phyloP scores from a whole-genome alignment of 2,113 vertebrate genomes.

The Speoplatyrhinus poulsoni region DNA sequence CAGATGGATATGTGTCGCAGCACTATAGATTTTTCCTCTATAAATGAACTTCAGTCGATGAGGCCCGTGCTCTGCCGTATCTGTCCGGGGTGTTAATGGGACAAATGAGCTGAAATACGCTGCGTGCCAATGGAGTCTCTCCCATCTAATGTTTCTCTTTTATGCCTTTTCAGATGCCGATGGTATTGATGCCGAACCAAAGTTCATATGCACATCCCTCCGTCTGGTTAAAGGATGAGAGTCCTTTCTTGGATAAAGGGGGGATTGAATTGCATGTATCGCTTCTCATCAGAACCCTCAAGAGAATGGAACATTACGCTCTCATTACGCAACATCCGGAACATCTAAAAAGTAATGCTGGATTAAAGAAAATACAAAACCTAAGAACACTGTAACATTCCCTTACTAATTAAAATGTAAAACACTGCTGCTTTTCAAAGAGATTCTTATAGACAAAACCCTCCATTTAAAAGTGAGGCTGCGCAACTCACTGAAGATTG shows the following conservation, averaged over 20 bases:
- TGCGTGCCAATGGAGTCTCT: slow-evolving; percentile 41
- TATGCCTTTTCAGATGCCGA: slow-evolving; percentile 61
- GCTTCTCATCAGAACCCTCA: slow-evolving; percentile 52
- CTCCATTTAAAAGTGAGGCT: neutral
- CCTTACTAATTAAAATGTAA: neutral
- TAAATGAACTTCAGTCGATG: slow-evolving; percentile 76
- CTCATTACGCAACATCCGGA: slow-evolving; percentile 27
- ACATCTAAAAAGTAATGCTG: neutral
- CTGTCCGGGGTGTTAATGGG: slow-evolving; percentile 70
- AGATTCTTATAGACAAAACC: neutral
- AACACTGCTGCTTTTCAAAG: neutral
- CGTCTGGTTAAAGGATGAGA: slow-evolving; percentile 61
- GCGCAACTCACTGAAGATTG: neutral
- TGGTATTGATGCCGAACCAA: slow-evolving; percentile 66
- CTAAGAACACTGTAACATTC: neutral
- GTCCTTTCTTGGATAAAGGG: slow-evolving; percentile 49
- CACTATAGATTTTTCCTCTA: slow-evolving; percentile 75
- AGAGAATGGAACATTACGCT: slow-evolving; percentile 30
- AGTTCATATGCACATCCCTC: slow-evolving; percentile 60
- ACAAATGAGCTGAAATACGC: slow-evolving; percentile 70
- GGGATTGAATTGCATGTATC: slow-evolving; percentile 59
- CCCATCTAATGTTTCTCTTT: slow-evolving; percentile 73
- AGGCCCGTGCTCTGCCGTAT: slow-evolving; percentile 47
- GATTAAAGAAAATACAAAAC: neutral
- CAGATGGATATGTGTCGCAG: slow-evolving; percentile 73